phyloP scores from a whole-genome alignment of 2,113 vertebrate species.

The Atractosteus spatula region DNA sequence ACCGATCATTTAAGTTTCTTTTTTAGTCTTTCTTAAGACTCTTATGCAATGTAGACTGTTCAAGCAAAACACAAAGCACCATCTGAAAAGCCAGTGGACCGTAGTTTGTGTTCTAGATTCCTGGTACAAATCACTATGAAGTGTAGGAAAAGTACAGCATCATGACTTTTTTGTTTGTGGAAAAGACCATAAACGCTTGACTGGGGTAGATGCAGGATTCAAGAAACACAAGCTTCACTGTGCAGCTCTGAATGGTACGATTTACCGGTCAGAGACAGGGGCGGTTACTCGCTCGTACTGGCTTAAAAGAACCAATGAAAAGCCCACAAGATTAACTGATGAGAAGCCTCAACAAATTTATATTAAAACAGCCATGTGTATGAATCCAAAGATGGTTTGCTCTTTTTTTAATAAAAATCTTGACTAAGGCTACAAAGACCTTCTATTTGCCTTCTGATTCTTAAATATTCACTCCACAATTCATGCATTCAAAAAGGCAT shows the following conservation, averaged over 20 bases:
- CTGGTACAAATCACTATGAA: slow-evolving; percentile 2
- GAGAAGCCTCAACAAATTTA: background rate
- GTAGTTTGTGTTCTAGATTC: slow-evolving; percentile 6
- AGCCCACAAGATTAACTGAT: background rate
- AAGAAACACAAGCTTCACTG: slow-evolving; percentile 8
- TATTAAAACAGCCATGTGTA: background rate
- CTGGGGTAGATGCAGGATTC: background rate
- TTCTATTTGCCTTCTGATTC: too few species aligned
- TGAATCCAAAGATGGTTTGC: background rate
- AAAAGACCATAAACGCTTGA: slow-evolving; percentile 6
- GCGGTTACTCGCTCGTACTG: background rate
- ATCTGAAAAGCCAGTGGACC: background rate
- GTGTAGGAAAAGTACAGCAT: background rate
- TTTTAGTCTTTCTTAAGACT: too few species aligned
- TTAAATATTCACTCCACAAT: too few species aligned
- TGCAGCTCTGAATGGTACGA: slow-evolving; percentile 8
- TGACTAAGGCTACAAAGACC: too few species aligned
- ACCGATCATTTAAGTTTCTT: too few species aligned
- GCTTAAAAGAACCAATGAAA: background rate
- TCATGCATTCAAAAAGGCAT: too few species aligned
- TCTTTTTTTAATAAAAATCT: too few species aligned
- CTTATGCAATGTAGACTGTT: too few species aligned
- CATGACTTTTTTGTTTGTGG: slow-evolving; percentile 8
- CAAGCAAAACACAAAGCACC: too few species aligned
- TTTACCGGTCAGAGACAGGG: background rate